phyloP scores from a whole-genome alignment of 2,888 invertebrate genomes.

The Andrena chrysosceles region DNA sequence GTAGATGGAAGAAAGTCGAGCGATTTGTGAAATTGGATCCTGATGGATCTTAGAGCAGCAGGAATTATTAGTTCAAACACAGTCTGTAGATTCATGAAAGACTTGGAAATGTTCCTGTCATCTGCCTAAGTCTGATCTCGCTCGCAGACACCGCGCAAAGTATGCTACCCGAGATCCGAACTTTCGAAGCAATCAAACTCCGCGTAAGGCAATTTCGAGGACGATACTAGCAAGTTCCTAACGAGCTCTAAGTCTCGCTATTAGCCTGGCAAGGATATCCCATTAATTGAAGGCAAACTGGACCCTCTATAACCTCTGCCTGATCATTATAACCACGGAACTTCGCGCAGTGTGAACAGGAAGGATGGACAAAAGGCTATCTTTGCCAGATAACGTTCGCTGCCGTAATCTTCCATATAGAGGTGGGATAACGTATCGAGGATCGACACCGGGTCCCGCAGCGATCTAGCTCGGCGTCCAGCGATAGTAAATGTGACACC shows the following conservation, averaged over 20 bases:
- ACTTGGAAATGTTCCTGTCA: neutral
- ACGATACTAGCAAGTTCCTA: constrained; percentile 38
- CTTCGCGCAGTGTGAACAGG: neutral
- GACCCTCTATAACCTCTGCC: neutral
- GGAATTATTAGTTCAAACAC: too few species aligned
- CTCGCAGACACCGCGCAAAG: neutral
- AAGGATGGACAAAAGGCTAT: neutral
- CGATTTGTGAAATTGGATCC: too few species aligned
- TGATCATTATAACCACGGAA: neutral
- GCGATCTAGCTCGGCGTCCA: constrained; percentile 48
- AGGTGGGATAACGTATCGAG: constrained; percentile 7
- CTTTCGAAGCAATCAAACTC: constrained; percentile 50
- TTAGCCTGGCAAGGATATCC: constrained; percentile 40
- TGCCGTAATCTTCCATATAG: neutral
- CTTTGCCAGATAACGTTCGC: neutral
- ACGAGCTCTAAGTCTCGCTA: constrained; percentile 41
- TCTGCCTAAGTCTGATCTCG: neutral
- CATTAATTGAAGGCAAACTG: constrained; percentile 22
- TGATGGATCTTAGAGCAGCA: too few species aligned
- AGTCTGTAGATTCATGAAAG: too few species aligned
- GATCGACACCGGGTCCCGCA: constrained; percentile 40
- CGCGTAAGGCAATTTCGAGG: constrained; percentile 17
- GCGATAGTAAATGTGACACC: constrained; percentile 62
- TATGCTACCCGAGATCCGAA: constrained; percentile 12
- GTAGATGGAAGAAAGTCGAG: too few species aligned